Evolutionary conservation across 1,140 invertebrate species (phyloP).

Genomic region (Drosophila rhopaloa): DNA sequence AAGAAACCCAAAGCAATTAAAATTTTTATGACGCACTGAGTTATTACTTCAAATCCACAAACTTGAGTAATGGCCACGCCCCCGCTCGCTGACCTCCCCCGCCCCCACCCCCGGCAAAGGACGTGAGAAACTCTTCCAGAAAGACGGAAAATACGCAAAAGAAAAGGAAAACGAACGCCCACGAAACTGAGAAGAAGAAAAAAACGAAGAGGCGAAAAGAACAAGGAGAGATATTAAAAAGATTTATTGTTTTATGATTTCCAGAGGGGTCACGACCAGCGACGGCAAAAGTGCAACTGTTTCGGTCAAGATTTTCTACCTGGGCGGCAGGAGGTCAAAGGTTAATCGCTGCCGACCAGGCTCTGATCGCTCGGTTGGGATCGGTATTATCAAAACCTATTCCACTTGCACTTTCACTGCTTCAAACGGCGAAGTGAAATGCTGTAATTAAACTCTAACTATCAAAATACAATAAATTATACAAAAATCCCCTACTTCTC

Average conservation of each 20-base stretch:
- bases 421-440: slow-evolving; percentile 39
- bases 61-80: slow-evolving; percentile 77
- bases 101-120: slow-evolving; percentile 32
- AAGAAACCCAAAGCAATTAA: slow-evolving; percentile 78
- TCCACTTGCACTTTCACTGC: slow-evolving; percentile 48
- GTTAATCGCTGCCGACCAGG: slow-evolving; percentile 21
- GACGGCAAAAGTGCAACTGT: slow-evolving; percentile 49
- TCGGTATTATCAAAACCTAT: slow-evolving; percentile 9
- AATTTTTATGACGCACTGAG: slow-evolving; percentile 83
- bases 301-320: slow-evolving; percentile 31
- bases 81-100: slow-evolving; percentile 5
- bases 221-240: slow-evolving; percentile 72
- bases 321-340: slow-evolving; percentile 67
- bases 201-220: slow-evolving; percentile 44
- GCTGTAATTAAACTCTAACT: slow-evolving; percentile 78
- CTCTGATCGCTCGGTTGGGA: slow-evolving; percentile 11
- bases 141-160: slow-evolving; percentile 9
- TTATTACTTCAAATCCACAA: slow-evolving; percentile 83
- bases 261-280: slow-evolving; percentile 42
- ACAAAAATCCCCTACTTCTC: slow-evolving; percentile 23
- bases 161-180: slow-evolving; percentile 76
- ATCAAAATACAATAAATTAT: slow-evolving; percentile 78
- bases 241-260: slow-evolving; percentile 82
- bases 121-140: slow-evolving; percentile 70
- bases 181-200: slow-evolving; percentile 32